Base-by-base conservation (phyloP, 2,113 vertebrate species). In the Sorex araneus region DNA sequence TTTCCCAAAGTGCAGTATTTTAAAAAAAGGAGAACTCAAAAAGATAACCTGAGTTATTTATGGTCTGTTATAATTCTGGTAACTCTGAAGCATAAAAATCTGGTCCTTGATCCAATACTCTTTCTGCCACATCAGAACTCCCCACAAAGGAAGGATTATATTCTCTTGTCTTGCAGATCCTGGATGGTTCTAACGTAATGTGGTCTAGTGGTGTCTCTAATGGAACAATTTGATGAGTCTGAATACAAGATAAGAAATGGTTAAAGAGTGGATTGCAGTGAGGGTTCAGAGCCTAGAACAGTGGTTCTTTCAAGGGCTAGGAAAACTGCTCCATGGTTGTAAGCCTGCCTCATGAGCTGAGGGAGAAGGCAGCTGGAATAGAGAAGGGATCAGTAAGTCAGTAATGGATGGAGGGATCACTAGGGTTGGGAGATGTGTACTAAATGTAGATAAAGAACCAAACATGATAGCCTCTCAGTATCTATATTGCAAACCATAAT, bases 1-100 rank as follows among this genome's bases (percentile, higher is more conserved):
- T 60, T 85, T 87, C 83, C 82, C 43, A 50, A 75, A 40, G 28
- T 57, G 36, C 36, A 27, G 23, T 32, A 60, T 81, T 27, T 92
- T 78, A 36, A 18, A 27, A 27, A 64, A 82, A 85, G 43, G 2
- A 16, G 43, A 32, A 28, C 12, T 36, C 25, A 30, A 34, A 30
- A n/a, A 40, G 45, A 57, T 8, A 3, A 30, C 21, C 40, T 32
- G 60, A 63, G 28, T 90, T 85, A 5, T 32, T 27, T 30, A 45
- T 28, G 70, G 57, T 57, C 85, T 85, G 23, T 30, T 27, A 1
- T 66, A 50, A 63, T 84, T 82, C 40, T 64, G 40, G 36, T 45
- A 86, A 64, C 15, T 82, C 50, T 80, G 27, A 92, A 69, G 36
- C 32, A 34, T 36, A 54, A 47, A 8, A 43, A 18, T 82, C 34